phyloP scores from a whole-genome alignment of 2,113 vertebrate genomes.

The Pantherophis guttatus region DNA sequence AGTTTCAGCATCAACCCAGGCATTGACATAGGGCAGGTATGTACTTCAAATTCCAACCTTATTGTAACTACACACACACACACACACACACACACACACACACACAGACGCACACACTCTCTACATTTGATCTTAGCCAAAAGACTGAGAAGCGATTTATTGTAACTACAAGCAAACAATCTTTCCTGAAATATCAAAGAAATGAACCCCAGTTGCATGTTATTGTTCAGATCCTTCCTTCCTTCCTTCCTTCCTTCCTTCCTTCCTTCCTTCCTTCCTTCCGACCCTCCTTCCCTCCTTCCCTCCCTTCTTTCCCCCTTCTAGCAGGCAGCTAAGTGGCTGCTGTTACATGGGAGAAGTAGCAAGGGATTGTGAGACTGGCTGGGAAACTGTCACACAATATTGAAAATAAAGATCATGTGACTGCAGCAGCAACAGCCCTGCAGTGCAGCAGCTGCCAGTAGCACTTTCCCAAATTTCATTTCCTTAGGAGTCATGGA shows the following conservation, averaged over 20 bases:
- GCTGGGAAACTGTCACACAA: neutral
- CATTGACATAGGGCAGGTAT: slow-evolving; percentile 87
- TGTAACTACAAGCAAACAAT: neutral
- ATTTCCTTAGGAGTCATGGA: neutral
- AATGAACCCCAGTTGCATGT: neutral
- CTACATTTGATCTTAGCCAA: no score
- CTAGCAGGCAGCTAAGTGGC: neutral
- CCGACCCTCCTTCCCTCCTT: no score
- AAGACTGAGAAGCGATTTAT: neutral
- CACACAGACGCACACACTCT: no score
- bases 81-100: no score
- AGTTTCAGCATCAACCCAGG: slow-evolving; percentile 84
- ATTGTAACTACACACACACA: neutral
- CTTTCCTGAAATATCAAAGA: neutral
- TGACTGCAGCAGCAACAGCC: neutral
- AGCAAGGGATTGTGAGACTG: no score
- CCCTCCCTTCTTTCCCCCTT: neutral
- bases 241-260: no score
- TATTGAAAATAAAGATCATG: neutral
- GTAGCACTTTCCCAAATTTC: neutral
- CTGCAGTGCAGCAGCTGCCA: neutral
- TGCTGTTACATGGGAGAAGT: no score
- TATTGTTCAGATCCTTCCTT: neutral
- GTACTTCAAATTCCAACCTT: slow-evolving; percentile 6
- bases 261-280: no score